Conservation (phyloP, 2,113 vertebrate species). For the Clarias gariepinus region DNA sequence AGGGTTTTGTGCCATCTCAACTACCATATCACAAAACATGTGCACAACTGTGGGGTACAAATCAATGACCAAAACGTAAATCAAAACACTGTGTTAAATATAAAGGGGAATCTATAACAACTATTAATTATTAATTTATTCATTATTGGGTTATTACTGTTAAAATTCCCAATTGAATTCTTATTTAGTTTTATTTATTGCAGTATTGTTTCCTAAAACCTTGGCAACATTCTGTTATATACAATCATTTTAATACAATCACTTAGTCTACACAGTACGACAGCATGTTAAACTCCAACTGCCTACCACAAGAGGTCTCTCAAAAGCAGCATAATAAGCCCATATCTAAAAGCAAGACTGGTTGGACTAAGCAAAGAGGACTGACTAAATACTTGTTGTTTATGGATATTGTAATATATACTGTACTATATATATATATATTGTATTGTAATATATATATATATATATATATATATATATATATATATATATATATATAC, state of each 20-base stretch:
- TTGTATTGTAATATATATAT: no score
- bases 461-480: no score
- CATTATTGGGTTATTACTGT: neutral
- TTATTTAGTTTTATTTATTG: neutral
- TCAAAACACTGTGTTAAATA: neutral
- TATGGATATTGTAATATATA: neutral
- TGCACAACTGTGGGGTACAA: neutral
- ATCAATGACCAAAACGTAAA: neutral
- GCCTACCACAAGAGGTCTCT: constrained; percentile 71
- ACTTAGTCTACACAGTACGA: neutral
- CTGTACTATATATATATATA: no score
- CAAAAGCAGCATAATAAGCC: constrained; percentile 47
- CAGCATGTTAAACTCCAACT: constrained; percentile 29
- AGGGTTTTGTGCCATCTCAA: neutral
- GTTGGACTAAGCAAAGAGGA: neutral
- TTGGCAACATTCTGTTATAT: neutral
- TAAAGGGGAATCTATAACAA: neutral
- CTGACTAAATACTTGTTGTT: neutral
- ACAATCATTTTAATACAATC: neutral
- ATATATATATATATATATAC: no score
- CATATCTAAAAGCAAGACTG: neutral
- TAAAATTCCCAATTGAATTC: neutral
- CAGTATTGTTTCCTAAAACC: neutral
- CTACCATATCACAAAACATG: neutral
- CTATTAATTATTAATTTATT: neutral